Evolutionary conservation across 2,888 invertebrate species (phyloP).

Genomic region (Cistogaster globosa): DNA sequence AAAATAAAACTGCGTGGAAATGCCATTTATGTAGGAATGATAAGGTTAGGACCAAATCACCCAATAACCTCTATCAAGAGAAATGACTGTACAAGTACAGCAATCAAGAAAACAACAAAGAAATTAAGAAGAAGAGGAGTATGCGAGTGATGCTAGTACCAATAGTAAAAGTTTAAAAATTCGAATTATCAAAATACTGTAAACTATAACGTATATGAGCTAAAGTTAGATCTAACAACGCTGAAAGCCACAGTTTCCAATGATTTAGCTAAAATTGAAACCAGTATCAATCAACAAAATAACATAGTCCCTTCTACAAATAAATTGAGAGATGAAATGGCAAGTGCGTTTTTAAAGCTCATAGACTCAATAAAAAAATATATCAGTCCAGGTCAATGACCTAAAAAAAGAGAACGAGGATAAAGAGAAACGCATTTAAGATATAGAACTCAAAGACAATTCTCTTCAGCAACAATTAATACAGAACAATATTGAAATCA

Average conservation of each 20-base stretch:
- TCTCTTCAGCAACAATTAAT: conserved; percentile 5
- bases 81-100: too few species aligned
- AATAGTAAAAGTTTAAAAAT: too few species aligned
- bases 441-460: conserved; percentile 11
- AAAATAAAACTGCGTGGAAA: background rate
- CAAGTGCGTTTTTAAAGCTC: too few species aligned
- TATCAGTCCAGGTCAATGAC: conserved; percentile 14
- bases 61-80: too few species aligned
- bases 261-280: background rate
- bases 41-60: too few species aligned
- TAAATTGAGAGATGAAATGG: conserved; percentile 17
- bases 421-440: background rate
- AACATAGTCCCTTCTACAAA: background rate
- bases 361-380: background rate
- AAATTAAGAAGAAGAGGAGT: too few species aligned
- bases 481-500: conserved; percentile 13
- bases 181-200: too few species aligned
- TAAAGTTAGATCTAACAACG: too few species aligned
- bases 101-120: too few species aligned
- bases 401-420: conserved; percentile 10
- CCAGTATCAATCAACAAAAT: background rate
- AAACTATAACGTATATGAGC: too few species aligned
- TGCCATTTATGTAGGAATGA: background rate
- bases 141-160: too few species aligned
- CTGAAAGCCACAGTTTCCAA: too few species aligned